Conservation (phyloP, 1,140 invertebrate genomes). For the Pseudomyrmex dendroicus region DNA sequence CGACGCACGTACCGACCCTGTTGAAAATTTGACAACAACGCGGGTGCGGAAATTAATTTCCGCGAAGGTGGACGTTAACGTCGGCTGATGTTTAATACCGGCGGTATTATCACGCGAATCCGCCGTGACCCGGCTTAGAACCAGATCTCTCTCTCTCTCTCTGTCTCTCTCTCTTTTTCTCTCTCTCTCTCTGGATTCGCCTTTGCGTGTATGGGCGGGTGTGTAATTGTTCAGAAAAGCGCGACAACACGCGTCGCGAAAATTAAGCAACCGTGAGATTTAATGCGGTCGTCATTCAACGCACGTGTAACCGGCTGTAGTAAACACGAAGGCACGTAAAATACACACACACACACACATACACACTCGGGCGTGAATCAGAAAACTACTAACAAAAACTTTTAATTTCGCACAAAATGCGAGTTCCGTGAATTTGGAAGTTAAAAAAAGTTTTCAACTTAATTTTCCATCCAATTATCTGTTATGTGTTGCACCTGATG, state of each 20-base stretch:
- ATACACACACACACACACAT: background rate
- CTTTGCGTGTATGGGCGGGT: conserved; percentile 19
- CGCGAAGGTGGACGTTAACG: conserved; percentile 27
- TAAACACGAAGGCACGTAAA: background rate
- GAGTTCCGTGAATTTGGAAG: conserved; percentile 4
- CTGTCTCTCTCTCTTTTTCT: no score
- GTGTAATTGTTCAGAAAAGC: conserved; percentile 49
- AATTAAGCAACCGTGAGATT: conserved; percentile 40
- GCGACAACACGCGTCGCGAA: conserved; percentile 44
- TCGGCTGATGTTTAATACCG: conserved; percentile 4
- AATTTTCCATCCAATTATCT: conserved; percentile 23
- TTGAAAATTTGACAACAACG: conserved; percentile 63
- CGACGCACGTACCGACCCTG: conserved; percentile 7
- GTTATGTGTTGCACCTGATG: background rate
- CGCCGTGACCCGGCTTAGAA: conserved; percentile 38
- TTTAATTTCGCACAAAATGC: conserved; percentile 4
- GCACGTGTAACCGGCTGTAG: conserved; percentile 1
- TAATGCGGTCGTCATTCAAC: conserved; percentile 41
- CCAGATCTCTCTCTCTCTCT: background rate
- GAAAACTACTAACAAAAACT: background rate
- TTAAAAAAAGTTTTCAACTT: background rate
- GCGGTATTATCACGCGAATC: conserved; percentile 45
- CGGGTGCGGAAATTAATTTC: conserved; percentile 68
- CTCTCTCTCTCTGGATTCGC: background rate
- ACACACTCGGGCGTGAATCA: no score